Evolutionary conservation across 2,888 invertebrate genomes (phyloP), one percentile per base, ranked within the genome.

Genomic region (Oxystoma pomonae): DNA sequence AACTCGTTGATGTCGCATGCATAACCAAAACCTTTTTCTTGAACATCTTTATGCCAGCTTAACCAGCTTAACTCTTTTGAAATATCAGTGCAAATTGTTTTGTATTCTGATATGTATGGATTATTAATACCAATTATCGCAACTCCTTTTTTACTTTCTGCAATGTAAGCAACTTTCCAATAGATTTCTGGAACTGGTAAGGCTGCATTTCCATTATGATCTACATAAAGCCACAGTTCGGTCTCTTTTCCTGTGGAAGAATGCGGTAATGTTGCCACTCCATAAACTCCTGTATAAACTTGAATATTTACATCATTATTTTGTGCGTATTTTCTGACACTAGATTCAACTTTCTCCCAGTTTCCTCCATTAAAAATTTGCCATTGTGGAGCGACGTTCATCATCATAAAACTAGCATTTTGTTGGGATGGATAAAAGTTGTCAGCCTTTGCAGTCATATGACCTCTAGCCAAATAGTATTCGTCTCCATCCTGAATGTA

Each of bases 341-440:
- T 76, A 1, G 69, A 69, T 76, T 87, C 87, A 16, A 84, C 73
- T 0, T 70, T 67, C 53, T 80, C 75, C 87, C 87, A 87, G 68
- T 85, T 85, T 3, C 82, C 82, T 0, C 76, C 82, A 71, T 88
- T 88, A 71, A 87, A 84, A 1, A 77, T 78, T 70, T 87, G 85
- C 88, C 88, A 89, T 68, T 89, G 89, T 1, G 89, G 88, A 0
- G 85, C 86, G 0, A 83, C 83, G 71, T 89, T 89, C 1, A 55
- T 1, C 16, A 60, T 17, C 21, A 85, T 86, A 76, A 87, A 88
- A 0, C 86, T 84, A 0, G 85, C 76, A 0, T 81, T 77, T 70
- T 88, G 87, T 52, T 84, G 84, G 7, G 83, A 77, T 0, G 84
- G 85, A 69, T 82, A 86, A 16, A 87, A 78, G 68, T 83, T 86